Evolutionary conservation across 2,113 vertebrate genomes (phyloP), one percentile per base, ranked within the genome.

Genomic region (Gambusia affinis): DNA sequence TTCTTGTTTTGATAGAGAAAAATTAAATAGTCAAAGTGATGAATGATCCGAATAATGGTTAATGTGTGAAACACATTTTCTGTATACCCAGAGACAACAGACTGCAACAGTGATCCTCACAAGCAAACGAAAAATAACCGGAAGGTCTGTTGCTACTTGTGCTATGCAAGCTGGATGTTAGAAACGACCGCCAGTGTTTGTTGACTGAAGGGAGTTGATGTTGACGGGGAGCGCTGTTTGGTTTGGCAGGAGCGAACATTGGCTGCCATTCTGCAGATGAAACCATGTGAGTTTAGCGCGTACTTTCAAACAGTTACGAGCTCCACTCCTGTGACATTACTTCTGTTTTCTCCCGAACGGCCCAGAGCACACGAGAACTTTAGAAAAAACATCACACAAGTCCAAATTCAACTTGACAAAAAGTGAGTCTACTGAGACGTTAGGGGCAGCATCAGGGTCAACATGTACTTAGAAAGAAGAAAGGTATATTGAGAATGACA

Each of bases 221-320:
- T 85, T 91, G 85, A 92, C 73, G 80, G 78, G 87, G 78, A 90
- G 82, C 73, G 85, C 73, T 87, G 86, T 90, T 93, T 90, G 84
- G 80, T 88, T 91, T 92, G 87, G 86, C 86, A 86, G 61, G 47
- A 70, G 64, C 4, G 76, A 72, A 66, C 73, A 84, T 76, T 65
- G 75, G 73, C 80, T 86, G 79, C 81, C 74, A 80, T 81, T 88
- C 76, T 85, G 72, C 73, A 60, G 63, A 72, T 54, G 66, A 82
- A 86, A 87, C 80, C 73, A 75, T 78, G 79, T 71, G 70, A 85
- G 73, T 67, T 76, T 64, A 67, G 12, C 0, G 30, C 69, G 51
- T 61, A 39, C 77, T 75, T 80, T 79, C 63, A 79, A 78, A 73
- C 42, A 73, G 51, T 61, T 72, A 72, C 62, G 31, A 60, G 64